Percentiles rank a stretch among this genome's conserved stretches.
phyloP scores from a whole-genome alignment of 2,888 invertebrate species.

The Troglohyphantes excavatus region DNA sequence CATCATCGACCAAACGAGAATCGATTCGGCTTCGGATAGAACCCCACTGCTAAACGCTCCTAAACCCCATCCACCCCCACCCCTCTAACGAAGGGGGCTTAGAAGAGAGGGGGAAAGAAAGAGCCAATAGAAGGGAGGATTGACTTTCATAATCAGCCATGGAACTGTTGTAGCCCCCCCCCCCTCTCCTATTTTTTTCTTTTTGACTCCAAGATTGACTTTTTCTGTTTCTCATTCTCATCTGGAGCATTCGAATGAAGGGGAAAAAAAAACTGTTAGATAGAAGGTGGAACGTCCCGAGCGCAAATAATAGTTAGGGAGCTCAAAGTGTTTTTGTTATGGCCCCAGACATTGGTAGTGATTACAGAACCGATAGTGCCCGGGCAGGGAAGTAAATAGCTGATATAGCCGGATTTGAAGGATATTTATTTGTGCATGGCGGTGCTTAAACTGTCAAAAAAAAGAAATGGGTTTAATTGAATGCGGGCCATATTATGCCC shows the following conservation, averaged over 20 bases:
- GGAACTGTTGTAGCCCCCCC: constrained; percentile 51
- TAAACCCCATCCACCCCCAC: background rate
- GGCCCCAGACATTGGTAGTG: constrained; percentile 39
- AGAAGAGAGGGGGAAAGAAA: constrained; percentile 5
- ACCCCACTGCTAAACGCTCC: constrained; percentile 47
- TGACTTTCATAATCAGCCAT: constrained; percentile 68
- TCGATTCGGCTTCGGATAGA: constrained; percentile 43
- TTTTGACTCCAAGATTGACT: background rate
- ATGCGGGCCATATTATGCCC: constrained; percentile 12
- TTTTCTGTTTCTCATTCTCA: constrained; percentile 10
- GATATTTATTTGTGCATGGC: background rate
- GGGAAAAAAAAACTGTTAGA: constrained; percentile 28
- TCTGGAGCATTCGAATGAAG: constrained; percentile 13
- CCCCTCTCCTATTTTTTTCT: constrained; percentile 3
- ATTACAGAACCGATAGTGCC: constrained; percentile 52
- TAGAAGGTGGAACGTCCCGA: constrained; percentile 36
- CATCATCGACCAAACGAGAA: constrained; percentile 47
- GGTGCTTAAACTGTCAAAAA: constrained; percentile 35
- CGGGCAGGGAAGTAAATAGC: constrained; percentile 14
- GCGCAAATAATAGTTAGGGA: constrained; percentile 58
- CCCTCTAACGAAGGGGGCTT: constrained; percentile 25
- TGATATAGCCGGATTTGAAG: constrained; percentile 30
- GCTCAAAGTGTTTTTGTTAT: constrained; percentile 39
- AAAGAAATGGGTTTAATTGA: constrained; percentile 12
- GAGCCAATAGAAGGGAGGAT: constrained; percentile 55